These are phyloP conservation scores for Cotesia vestalis DNA, from an alignment of 1,140 invertebrate genomes.

Conservation along the genomic window DNA sequence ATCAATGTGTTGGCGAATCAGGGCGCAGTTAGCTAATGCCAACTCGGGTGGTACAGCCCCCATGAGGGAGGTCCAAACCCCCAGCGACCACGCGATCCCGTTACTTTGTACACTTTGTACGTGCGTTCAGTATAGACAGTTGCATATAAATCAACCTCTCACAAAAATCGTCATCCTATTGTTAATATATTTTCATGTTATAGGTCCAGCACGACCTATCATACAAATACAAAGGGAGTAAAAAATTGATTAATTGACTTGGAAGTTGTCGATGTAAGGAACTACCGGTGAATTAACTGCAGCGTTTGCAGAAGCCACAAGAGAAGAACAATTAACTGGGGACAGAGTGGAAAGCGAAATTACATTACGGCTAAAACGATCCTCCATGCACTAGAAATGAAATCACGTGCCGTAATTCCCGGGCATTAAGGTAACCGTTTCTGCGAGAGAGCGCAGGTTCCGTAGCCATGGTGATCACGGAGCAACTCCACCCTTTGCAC, in stretches of 20 bases:
- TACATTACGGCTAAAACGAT: conserved; percentile 59
- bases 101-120: not conserved
- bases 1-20: conserved; percentile 55
- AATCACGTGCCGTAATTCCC: conserved; percentile 65
- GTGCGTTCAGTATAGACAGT: not conserved
- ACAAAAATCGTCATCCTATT: conserved; percentile 1
- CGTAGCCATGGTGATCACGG: conserved; percentile 58
- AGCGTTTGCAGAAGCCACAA: conserved; percentile 50
- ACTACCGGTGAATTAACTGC: conserved; percentile 48
- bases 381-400: conserved; percentile 45
- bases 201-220: not conserved
- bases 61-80: conserved; percentile 48
- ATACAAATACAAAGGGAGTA: not conserved
- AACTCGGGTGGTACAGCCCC: conserved; percentile 50
- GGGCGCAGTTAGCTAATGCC: conserved; percentile 58
- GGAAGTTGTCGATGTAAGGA: not conserved
- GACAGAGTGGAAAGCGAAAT: conserved; percentile 49
- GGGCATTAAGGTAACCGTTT: conserved; percentile 65
- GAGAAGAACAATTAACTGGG: conserved; percentile 44
- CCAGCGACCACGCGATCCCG: conserved; percentile 10
- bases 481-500: conserved; percentile 54
- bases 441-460: conserved; percentile 58
- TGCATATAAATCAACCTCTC: conserved; percentile 5
- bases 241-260: conserved; percentile 31
- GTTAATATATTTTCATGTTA: not conserved